Percentiles rank a stretch among this genome's conserved stretches.
These are phyloP conservation scores for Oceanodroma tethys DNA, from an alignment of 2,113 vertebrate genomes.

Conservation along the genomic window DNA sequence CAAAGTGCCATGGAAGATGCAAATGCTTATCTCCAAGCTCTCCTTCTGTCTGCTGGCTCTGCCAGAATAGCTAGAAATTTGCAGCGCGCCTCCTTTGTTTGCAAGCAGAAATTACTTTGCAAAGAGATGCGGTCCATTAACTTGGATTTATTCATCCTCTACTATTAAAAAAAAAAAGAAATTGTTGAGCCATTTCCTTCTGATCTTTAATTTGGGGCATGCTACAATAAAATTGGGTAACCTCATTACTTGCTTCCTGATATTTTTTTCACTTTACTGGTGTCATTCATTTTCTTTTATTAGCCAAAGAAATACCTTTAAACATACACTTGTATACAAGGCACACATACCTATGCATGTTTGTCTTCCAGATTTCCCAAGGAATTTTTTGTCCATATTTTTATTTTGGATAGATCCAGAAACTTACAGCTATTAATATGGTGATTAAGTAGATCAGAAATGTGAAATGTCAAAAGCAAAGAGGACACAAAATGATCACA, in stretches of 20 bases:
- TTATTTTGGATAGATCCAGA: not conserved
- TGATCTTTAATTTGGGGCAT: not conserved
- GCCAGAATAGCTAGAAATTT: not conserved
- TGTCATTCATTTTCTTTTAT: fast-evolving
- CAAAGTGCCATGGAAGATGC: not conserved
- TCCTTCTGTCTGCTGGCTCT: not conserved
- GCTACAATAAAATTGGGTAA: not conserved
- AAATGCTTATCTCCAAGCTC: not conserved
- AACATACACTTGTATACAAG: no score
- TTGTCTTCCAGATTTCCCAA: not conserved
- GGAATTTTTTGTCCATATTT: not conserved
- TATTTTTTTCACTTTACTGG: not conserved
- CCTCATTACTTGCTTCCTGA: not conserved
- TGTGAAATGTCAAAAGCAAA: not conserved
- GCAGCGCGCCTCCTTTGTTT: not conserved
- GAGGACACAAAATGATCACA: not conserved
- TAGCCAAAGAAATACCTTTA: not conserved
- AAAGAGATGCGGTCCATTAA: not conserved
- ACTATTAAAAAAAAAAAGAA: not conserved
- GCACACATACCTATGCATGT: fast-evolving
- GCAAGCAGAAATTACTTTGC: not conserved
- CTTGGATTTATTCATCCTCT: not conserved
- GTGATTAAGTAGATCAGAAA: not conserved
- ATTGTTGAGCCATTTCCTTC: fast-evolving
- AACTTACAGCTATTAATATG: not conserved